Base-by-base conservation (phyloP, 2,888 invertebrate species). In the Carabus problematicus region DNA sequence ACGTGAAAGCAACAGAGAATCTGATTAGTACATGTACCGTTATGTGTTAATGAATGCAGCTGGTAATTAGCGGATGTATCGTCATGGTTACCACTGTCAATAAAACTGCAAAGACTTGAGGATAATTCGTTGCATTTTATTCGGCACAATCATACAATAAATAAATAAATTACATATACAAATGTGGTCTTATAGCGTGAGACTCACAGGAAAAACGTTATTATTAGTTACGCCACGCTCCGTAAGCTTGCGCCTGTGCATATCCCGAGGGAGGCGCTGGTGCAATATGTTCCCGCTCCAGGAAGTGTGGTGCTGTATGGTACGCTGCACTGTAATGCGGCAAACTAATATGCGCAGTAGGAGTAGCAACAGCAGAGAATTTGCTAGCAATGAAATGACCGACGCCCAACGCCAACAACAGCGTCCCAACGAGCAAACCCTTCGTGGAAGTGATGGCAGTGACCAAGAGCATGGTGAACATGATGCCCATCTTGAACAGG, bases 401-500 rank as follows among this genome's bases (percentile, higher is more conserved):
- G 3, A 69, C 40, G 3, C 82, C 82, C 2, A 82, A 80, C 0
- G 82, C 81, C 56, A 84, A 76, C 6, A 84, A 75, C 63, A 83
- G 76, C 73, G 90, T 89, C 9, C 92, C 91, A 54, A 92, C 87
- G 41, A 88, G 90, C 71, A 91, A 83, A 72, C 91, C 90, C 82
- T 92, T 92, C 82, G 91, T 91, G 59, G 91, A 88, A 6, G 90
- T 89, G 64, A 90, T 88, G 47, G 91, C 87, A 0, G 91, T 89
- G 4, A 92, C 85, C 0, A 90, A 86, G 74, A 91, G 80, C 59
- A 91, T 82, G 0, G 91, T 91, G 61, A 91, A 91, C 69, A 91
- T 90, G 61, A 91, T 89, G 16, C 92, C 92, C 75, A 91, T 79
- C 66, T 91, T 91, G 83, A 91, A 91, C 84, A 91, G 91, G 68